phyloP scores from a whole-genome alignment of 2,888 invertebrate genomes.

The Brachypalpus laphriformis region DNA sequence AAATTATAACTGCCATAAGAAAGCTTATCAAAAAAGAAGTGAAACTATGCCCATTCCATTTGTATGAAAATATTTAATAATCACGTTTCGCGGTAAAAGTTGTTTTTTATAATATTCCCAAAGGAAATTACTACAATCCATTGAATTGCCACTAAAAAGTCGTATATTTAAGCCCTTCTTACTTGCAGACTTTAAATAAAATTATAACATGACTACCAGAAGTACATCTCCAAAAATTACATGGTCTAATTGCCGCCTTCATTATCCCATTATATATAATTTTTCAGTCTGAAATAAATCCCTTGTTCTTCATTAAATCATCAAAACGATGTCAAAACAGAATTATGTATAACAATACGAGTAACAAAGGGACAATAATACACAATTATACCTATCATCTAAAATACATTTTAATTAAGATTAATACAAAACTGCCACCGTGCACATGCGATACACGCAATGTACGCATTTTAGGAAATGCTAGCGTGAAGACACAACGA shows the following conservation, averaged over 20 bases:
- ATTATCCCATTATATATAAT: background rate
- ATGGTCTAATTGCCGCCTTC: background rate
- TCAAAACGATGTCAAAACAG: slow-evolving; percentile 5
- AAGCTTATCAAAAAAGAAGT: too few species aligned
- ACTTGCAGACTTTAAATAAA: background rate
- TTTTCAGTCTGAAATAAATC: background rate
- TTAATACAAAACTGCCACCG: slow-evolving; percentile 41
- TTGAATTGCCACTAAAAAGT: background rate
- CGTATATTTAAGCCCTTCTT: background rate
- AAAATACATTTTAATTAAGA: slow-evolving; percentile 35
- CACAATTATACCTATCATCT: slow-evolving; percentile 31
- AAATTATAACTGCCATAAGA: too few species aligned
- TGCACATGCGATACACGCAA: slow-evolving; percentile 31
- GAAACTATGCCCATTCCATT: too few species aligned
- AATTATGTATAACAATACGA: slow-evolving; percentile 37
- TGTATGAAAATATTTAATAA: too few species aligned
- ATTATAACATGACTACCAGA: background rate
- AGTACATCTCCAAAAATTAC: background rate
- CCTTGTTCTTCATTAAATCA: background rate
- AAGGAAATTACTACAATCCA: too few species aligned
- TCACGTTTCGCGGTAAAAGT: too few species aligned
- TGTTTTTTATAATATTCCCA: too few species aligned
- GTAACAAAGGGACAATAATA: background rate
- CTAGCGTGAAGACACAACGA: background rate
- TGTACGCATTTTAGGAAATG: slow-evolving; percentile 3